Percentiles rank a stretch among this genome's conserved stretches.
Conservation (phyloP, 2,888 invertebrate genomes). For the Girardia tigrina region DNA sequence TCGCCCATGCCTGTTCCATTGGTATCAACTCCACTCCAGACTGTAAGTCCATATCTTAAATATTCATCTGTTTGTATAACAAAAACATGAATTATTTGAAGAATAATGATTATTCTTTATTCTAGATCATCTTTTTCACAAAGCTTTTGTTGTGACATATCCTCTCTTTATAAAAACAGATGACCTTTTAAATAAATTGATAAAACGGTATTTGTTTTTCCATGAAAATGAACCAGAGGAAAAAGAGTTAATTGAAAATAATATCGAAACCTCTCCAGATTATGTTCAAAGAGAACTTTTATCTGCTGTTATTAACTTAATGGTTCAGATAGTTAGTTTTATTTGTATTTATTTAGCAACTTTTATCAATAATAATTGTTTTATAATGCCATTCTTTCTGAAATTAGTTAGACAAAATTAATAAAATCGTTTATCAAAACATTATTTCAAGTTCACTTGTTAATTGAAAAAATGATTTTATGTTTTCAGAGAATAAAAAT, state of each 20-base stretch:
- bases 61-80: not conserved
- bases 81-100: not conserved
- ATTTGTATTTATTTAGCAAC: no score
- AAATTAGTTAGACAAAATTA: no score
- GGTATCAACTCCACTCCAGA: not conserved
- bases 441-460: no score
- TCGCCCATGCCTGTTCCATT: slow-evolving; percentile 1
- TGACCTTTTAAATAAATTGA: not conserved
- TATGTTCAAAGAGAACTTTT: not conserved
- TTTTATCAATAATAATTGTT: no score
- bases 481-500: no score
- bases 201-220: not conserved
- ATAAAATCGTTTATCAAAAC: no score
- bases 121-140: slow-evolving; percentile 16
- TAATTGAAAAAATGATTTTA: no score
- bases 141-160: slow-evolving; percentile 1
- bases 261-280: not conserved
- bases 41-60: not conserved
- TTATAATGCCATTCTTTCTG: no score
- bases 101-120: not conserved
- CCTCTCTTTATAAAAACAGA: not conserved
- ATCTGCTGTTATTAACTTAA: not conserved
- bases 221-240: not conserved
- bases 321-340: not conserved
- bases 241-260: not conserved